phyloP scores from a whole-genome alignment of 2,113 vertebrate genomes.

The Excalfactoria chinensis region DNA sequence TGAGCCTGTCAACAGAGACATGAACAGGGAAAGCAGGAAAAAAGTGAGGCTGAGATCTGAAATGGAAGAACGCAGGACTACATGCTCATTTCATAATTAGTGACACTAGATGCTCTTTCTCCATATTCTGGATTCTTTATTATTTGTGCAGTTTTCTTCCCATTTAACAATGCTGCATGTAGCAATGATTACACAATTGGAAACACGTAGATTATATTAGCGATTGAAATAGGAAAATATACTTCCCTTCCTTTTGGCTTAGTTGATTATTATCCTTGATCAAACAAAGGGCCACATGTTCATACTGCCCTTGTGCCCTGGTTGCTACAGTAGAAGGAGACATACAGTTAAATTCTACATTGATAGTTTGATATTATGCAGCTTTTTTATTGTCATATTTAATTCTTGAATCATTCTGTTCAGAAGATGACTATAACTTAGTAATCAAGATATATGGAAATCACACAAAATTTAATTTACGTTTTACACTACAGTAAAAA shows the following conservation, averaged over 20 bases:
- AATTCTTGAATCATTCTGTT: not conserved
- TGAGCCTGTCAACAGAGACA: not conserved
- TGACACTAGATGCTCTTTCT: not conserved
- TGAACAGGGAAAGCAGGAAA: not conserved
- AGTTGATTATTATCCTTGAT: constrained; percentile 87
- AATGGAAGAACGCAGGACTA: not conserved
- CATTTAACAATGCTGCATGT: not conserved
- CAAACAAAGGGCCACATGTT: constrained; percentile 87
- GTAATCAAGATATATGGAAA: not conserved
- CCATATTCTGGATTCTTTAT: not conserved
- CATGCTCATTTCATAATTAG: not conserved
- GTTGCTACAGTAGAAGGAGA: constrained; percentile 77
- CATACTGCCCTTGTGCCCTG: constrained; percentile 77
- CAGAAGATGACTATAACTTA: not conserved
- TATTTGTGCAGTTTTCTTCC: not conserved
- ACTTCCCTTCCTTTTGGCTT: constrained; percentile 75
- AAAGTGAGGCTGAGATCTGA: not conserved
- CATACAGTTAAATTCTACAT: constrained; percentile 54
- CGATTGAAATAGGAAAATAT: constrained; percentile 75
- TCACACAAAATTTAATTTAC: not conserved
- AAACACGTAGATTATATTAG: constrained; percentile 71
- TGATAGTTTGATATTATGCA: constrained; percentile 47
- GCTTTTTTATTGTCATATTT: constrained; percentile 13
- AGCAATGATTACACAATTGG: constrained; percentile 66
- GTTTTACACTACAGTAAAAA: not conserved